Evolutionary conservation across 2,797 vertebrate species (phyloP).

Genomic region (Gorsachius magnificus): DNA sequence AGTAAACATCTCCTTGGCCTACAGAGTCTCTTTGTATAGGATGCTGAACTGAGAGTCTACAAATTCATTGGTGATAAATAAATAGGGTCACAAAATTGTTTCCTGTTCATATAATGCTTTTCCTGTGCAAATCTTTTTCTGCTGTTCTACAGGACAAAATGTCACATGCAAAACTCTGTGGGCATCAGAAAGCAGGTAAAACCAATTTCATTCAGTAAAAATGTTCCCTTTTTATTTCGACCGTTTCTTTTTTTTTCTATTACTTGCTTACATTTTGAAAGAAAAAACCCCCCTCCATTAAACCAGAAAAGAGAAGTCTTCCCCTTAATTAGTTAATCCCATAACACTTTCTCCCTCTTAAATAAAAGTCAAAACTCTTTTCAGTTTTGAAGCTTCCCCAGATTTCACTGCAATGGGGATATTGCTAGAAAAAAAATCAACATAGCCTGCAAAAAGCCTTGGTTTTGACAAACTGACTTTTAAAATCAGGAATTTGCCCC

Average conservation of each 20-base stretch:
- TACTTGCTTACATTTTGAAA: neutral
- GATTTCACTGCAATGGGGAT: neutral
- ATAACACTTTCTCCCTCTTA: neutral
- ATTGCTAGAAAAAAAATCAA: neutral
- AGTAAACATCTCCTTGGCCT: neutral
- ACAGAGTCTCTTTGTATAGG: neutral
- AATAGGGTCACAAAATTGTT: neutral
- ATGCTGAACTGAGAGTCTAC: neutral
- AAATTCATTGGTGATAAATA: neutral
- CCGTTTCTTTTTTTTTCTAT: neutral
- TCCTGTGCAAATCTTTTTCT: neutral
- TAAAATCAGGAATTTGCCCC: neutral
- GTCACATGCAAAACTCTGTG: neutral
- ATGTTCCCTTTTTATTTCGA: neutral
- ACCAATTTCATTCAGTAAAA: neutral
- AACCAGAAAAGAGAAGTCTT: neutral
- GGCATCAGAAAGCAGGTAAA: neutral
- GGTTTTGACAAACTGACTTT: neutral
- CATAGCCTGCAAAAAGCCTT: neutral
- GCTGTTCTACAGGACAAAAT: neutral
- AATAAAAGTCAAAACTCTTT: neutral
- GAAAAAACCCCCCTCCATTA: neutral
- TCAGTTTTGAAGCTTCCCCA: neutral
- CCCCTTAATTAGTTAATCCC: neutral
- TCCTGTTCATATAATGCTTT: neutral